A percentile compares a stretch with the other conserved stretches of the same genome.
Conservation (phyloP, 2,888 invertebrate genomes). For the Actias luna region DNA sequence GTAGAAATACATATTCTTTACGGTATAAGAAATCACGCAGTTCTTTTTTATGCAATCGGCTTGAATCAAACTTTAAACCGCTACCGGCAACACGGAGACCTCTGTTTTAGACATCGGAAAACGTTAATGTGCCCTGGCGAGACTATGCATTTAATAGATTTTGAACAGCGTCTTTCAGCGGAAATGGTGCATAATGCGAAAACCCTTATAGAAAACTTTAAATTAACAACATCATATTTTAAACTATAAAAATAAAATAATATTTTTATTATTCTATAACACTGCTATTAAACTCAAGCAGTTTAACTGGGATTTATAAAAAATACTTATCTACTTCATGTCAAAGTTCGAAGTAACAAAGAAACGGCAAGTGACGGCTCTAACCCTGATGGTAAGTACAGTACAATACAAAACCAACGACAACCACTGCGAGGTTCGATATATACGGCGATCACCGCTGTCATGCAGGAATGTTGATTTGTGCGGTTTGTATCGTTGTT, state of each 20-base stretch:
- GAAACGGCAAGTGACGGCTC: no score
- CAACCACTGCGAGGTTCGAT: no score
- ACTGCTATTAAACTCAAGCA: no score
- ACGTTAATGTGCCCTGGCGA: conserved; percentile 72
- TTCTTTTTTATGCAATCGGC: conserved; percentile 71
- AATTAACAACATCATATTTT: not conserved
- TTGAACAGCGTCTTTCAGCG: not conserved
- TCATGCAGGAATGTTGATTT: no score
- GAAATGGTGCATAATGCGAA: not conserved
- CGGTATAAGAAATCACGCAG: conserved; percentile 70
- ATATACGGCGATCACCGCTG: no score
- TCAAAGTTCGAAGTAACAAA: no score
- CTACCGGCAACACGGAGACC: conserved; percentile 54
- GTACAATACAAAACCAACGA: no score
- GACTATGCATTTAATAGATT: conserved; percentile 58
- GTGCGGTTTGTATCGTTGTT: no score
- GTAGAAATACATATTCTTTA: conserved; percentile 62
- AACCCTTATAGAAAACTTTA: not conserved
- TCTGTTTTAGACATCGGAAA: conserved; percentile 76
- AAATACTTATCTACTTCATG: no score
- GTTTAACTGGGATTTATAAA: no score
- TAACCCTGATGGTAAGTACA: no score
- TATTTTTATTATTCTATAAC: not conserved
- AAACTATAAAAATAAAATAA: not conserved
- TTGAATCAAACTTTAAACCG: conserved; percentile 43